Conservation (phyloP, 2,113 vertebrate species). For the Panthera leo region DNA sequence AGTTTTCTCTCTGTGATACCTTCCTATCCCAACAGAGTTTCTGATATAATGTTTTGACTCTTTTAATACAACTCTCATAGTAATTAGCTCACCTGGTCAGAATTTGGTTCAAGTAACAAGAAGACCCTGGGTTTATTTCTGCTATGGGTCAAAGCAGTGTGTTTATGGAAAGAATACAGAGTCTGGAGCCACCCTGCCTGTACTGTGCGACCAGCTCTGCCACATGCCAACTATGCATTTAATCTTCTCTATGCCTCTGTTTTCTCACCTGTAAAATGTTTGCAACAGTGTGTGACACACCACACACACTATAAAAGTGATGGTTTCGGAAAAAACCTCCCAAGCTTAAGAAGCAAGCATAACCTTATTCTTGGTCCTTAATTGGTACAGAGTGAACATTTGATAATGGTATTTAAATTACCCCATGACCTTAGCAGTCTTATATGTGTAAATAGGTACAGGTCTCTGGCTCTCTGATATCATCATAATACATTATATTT, state of each 20-base stretch:
- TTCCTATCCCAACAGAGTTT: neutral
- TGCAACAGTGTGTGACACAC: neutral
- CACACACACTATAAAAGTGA: neutral
- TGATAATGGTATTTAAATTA: neutral
- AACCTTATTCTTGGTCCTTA: conserved; percentile 1
- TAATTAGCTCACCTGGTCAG: neutral
- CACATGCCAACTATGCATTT: neutral
- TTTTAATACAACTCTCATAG: neutral
- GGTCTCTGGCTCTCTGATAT: neutral
- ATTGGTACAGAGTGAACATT: neutral
- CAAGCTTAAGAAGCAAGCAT: neutral
- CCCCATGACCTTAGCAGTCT: neutral
- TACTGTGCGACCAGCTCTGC: neutral
- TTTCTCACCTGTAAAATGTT: neutral
- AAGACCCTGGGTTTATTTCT: neutral
- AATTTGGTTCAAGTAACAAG: neutral
- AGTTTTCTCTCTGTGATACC: neutral
- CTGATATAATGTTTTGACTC: neutral
- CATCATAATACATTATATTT: neutral
- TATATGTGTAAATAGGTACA: neutral
- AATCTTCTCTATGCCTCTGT: neutral
- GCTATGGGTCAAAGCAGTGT: neutral
- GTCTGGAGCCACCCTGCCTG: neutral
- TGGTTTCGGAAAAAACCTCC: neutral
- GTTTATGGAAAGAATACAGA: neutral